Evolutionary conservation across 1,140 invertebrate genomes (phyloP), one percentile per base, ranked within the genome.

Genomic region (Oscheius sp.): DNA sequence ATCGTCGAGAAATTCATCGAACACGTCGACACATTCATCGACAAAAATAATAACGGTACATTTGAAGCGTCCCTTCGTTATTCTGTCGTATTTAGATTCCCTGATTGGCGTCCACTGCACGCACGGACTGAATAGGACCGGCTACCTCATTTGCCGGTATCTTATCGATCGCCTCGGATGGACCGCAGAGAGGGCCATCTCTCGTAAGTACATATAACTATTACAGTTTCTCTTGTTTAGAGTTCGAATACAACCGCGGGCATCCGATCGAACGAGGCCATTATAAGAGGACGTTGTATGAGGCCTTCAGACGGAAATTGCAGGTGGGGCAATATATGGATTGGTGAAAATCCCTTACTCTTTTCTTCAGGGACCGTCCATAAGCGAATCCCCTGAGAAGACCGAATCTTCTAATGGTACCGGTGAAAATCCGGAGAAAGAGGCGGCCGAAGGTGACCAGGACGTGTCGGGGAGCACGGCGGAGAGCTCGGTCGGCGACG

Each of bases 41-140:
- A 62, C 1, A 15, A 58, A 45, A 15, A 23, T 2, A 35, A 62
- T 2, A 58, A 71, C 34, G 68, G 68, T 70, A 62, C 18, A 32
- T 26, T 0, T 4, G 23, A 4, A 66, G 10, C n/a, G 10, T 10
- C 10, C n/a, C 10, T 10, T n/a, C 10, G 10, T 42, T 10, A 10
- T 10, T 42, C 10, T 42, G 10, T 42, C n/a, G 10, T n/a, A 10
- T 42, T 10, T n/a, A 42, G 49, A 55, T 26, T 13, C 7, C 49
- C 79, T 93, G 15, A 88, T 94, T 78, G 92, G 91, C 34, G 90
- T 94, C 20, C 92, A 94, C 82, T 94, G 93, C 84, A 94, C 93
- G 0, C 93, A 94, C 83, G 92, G 92, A 7, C 87, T 94, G 2
- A 94, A 95, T 84, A 88, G 93, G 68, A 92, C 92, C 2, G 93